Conservation (phyloP, 2,113 vertebrate genomes). For the Athene cunicularia region DNA sequence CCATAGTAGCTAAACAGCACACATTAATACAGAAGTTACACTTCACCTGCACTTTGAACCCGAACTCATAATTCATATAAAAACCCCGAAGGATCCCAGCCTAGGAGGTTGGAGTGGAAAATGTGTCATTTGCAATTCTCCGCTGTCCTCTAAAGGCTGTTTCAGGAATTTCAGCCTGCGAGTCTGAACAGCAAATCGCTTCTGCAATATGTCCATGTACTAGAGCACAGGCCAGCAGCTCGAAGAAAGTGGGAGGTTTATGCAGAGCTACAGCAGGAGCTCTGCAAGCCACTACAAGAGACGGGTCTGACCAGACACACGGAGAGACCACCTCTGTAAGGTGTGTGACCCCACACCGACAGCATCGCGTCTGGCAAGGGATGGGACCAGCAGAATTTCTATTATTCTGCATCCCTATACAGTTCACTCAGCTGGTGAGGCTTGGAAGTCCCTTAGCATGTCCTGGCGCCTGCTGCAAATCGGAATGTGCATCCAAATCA, state of each 20-base stretch:
- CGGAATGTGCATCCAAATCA: not conserved
- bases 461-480: accelerated
- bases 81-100: accelerated
- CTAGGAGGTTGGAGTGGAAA: not conserved
- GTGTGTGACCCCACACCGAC: accelerated
- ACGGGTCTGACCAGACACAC: not conserved
- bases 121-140: constrained; percentile 43
- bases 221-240: accelerated
- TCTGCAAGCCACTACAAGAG: not conserved
- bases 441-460: not conserved
- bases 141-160: constrained; percentile 61
- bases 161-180: constrained; percentile 38
- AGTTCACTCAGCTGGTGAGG: not conserved
- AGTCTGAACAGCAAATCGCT: not conserved
- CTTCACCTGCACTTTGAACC: not conserved
- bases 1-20: not conserved
- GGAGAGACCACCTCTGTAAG: not conserved
- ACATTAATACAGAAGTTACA: not conserved
- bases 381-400: not conserved
- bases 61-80: not conserved
- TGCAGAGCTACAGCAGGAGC: not conserved
- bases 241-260: not conserved
- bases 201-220: not conserved
- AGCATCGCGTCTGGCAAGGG: not conserved
- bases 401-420: no score